These are phyloP conservation scores for Euplexia lucipara DNA, from an alignment of 2,888 invertebrate species.

Conservation along the genomic window DNA sequence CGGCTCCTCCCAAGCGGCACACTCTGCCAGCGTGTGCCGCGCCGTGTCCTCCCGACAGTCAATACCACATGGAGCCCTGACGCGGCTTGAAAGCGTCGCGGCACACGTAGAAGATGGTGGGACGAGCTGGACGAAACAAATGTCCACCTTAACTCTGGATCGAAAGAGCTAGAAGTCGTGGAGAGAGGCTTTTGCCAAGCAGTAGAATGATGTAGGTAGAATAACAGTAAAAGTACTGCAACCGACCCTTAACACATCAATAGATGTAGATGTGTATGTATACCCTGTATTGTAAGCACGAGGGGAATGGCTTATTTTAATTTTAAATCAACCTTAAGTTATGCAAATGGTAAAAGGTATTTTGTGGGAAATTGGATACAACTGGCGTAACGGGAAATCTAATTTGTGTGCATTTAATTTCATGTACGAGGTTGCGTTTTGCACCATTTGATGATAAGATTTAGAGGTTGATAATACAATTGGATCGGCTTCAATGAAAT, in stretches of 20 bases:
- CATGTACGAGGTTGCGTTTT: constrained; percentile 23
- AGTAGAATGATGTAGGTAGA: no score
- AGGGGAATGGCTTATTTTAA: constrained; percentile 72
- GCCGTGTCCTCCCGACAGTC: no score
- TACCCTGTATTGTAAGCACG: constrained; percentile 59
- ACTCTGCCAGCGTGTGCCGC: no score
- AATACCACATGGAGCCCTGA: no score
- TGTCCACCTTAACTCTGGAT: no score
- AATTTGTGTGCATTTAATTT: constrained; percentile 40
- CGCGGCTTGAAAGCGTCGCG: no score
- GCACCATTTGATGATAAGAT: neutral
- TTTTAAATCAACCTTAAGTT: constrained; percentile 74
- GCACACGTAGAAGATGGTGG: no score
- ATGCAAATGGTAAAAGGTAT: constrained; percentile 69
- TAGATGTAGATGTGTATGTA: constrained; percentile 62
- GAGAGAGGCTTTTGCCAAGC: no score
- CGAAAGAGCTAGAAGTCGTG: no score
- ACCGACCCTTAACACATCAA: constrained; percentile 73
- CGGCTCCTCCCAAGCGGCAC: no score
- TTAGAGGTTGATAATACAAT: neutral
- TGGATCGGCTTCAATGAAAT: neutral
- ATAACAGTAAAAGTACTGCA: no score
- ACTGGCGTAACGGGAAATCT: constrained; percentile 50
- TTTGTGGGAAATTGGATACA: constrained; percentile 54
- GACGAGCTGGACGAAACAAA: no score